Evolutionary conservation across 2,888 invertebrate genomes (phyloP), one percentile per base, ranked within the genome.

Genomic region (Melanchra persicariae): DNA sequence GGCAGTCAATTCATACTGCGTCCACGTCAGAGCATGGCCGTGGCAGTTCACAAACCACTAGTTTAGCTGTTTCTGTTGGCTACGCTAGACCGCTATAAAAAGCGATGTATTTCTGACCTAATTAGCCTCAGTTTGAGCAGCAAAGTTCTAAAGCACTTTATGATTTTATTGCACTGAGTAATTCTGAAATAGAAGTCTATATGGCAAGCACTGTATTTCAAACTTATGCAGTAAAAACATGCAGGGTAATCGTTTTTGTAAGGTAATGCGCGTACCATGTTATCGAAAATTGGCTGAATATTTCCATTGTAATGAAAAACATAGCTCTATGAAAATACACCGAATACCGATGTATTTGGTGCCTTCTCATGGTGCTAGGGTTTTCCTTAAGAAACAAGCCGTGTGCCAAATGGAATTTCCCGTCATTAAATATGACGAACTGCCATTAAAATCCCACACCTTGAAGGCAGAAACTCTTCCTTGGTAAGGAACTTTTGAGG

Each of bases 71-170:
- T 64, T 45, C 79, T 49, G 63, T 60, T 60, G 30, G 43, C 45
- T 64, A 26, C 40, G 57, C 59, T 63, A 37, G 19, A 73, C 30
- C 22, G 51, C 54, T 79, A 17, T 74, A 70, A 78, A 79, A 75
- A 65, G 51, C 62, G 10, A 70, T 69, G 58, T 75, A 60, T 75
- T 78, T 59, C 43, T 59, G 63, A 69, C 77, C 62, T 78, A 79
- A 78, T 78, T 65, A 74, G 17, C 74, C 26, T 49, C 30, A 45
- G 24, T 54, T 55, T 63, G 47, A 68, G 17, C 24, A 55, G 34
- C 17, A 68, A 79, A 79, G n/a, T 76, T 58, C 17, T 73, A 59
- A 60, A 67, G 43, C 54, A 54, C 59, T 63, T 73, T 79, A 63
- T 67, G n/a, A 45, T 77, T 47, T 76, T 40, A 61, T 57, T 45